phyloP scores from a whole-genome alignment of 1,140 invertebrate species.

The Drosophila busckii region DNA sequence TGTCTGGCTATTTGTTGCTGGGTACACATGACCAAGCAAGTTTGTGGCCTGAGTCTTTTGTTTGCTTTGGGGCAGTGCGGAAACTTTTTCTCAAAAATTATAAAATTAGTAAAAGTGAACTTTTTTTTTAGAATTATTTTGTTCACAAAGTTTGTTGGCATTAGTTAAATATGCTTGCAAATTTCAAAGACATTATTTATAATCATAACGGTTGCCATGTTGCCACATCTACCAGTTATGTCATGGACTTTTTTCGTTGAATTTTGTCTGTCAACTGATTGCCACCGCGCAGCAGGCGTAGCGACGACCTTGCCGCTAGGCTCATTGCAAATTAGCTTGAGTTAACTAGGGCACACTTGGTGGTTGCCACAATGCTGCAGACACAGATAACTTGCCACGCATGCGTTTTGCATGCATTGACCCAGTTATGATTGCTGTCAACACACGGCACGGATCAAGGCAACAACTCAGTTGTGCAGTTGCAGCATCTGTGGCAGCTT shows the following conservation, averaged over 20 bases:
- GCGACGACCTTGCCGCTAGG: constrained; percentile 21
- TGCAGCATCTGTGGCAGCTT: constrained; percentile 23
- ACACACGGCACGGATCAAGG: constrained; percentile 36
- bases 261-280: neutral
- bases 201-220: constrained; percentile 36
- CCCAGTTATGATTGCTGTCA: constrained; percentile 16
- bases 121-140: too few relatives aligned
- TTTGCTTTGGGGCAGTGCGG: neutral
- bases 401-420: constrained; percentile 2
- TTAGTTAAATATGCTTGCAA: too few relatives aligned
- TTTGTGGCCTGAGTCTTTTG: constrained; percentile 61
- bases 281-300: neutral
- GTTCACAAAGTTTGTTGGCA: too few relatives aligned
- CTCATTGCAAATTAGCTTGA: constrained; percentile 16
- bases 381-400: neutral
- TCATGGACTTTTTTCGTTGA: neutral
- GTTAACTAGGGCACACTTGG: too few relatives aligned
- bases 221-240: constrained; percentile 21
- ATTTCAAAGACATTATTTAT: constrained; percentile 19
- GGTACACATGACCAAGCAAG: constrained; percentile 41
- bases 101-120: too few relatives aligned
- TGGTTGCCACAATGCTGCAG: constrained; percentile 28
- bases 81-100: too few relatives aligned
- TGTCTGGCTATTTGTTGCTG: neutral
- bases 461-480: constrained; percentile 30